These are phyloP conservation scores for Cladopsammia gracilis DNA, from an alignment of 64 coral and sea anemone genomes.

Conservation along the genomic window DNA sequence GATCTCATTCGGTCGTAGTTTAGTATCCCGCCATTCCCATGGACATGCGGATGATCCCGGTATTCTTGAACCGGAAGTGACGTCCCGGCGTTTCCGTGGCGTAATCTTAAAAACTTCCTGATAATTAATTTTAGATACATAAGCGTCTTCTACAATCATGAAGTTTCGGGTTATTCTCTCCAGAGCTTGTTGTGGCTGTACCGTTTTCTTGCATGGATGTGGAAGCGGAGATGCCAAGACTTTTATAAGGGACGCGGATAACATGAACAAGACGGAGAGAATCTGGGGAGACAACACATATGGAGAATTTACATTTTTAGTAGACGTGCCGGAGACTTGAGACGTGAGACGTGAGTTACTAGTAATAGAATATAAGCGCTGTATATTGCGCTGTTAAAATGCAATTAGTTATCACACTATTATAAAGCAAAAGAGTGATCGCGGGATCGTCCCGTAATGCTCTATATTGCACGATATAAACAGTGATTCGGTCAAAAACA, in stretches of 20 bases:
- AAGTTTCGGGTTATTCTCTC: not conserved
- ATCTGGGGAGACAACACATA: not conserved
- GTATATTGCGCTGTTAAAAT: too few species aligned
- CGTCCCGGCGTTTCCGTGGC: not conserved
- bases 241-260: not conserved
- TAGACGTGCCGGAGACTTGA: too few species aligned
- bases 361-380: too few species aligned
- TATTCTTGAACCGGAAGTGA: not conserved
- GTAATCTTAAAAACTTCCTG: not conserved
- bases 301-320: too few species aligned
- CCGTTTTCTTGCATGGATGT: not conserved
- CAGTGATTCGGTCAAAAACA: too few species aligned
- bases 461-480: too few species aligned
- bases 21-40: conserved; percentile 2
- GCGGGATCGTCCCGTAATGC: too few species aligned
- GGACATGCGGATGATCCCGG: not conserved
- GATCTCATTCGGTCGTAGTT: not conserved
- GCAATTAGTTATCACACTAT: too few species aligned
- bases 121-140: not conserved
- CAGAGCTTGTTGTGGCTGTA: not conserved
- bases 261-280: not conserved
- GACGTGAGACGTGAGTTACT: too few species aligned
- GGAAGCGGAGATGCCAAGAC: not conserved
- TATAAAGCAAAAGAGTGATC: too few species aligned
- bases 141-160: conserved; percentile 11